Conservation (phyloP, 2,888 invertebrate species). For the Plusia festucae region DNA sequence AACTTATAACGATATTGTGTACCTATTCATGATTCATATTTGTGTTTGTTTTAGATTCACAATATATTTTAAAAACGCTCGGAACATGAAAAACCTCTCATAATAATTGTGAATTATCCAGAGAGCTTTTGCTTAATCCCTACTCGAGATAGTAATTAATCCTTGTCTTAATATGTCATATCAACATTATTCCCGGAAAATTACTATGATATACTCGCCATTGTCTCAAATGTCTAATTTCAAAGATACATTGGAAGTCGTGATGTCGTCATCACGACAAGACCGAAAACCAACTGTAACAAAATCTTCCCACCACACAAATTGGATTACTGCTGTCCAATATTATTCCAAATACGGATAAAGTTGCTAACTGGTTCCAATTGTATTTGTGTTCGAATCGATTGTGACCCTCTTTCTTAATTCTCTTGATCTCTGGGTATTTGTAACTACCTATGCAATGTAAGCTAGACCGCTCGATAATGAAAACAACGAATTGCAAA, state of each 20-base stretch:
- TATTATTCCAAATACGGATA: background rate
- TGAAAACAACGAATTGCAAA: background rate
- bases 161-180: slow-evolving; percentile 17
- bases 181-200: slow-evolving; percentile 33
- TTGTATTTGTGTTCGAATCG: slow-evolving; percentile 35
- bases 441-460: background rate
- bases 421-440: slow-evolving; percentile 5
- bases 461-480: background rate
- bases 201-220: slow-evolving; percentile 35
- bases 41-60: too few species aligned
- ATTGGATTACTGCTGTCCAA: slow-evolving; percentile 13
- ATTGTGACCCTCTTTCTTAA: slow-evolving; percentile 33
- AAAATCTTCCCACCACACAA: slow-evolving; percentile 20
- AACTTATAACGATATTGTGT: too few species aligned
- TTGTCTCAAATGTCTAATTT: slow-evolving; percentile 26
- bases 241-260: slow-evolving; percentile 38
- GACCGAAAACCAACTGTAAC: slow-evolving; percentile 25
- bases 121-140: slow-evolving; percentile 25
- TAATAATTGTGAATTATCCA: slow-evolving; percentile 16
- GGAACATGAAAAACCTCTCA: background rate
- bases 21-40: too few species aligned
- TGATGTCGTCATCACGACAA: slow-evolving; percentile 39
- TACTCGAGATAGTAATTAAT: slow-evolving; percentile 35
- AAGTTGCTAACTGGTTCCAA: background rate
- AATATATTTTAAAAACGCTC: too few species aligned